Base-by-base conservation (phyloP, 2,888 invertebrate genomes). In the Agrotis puta region DNA sequence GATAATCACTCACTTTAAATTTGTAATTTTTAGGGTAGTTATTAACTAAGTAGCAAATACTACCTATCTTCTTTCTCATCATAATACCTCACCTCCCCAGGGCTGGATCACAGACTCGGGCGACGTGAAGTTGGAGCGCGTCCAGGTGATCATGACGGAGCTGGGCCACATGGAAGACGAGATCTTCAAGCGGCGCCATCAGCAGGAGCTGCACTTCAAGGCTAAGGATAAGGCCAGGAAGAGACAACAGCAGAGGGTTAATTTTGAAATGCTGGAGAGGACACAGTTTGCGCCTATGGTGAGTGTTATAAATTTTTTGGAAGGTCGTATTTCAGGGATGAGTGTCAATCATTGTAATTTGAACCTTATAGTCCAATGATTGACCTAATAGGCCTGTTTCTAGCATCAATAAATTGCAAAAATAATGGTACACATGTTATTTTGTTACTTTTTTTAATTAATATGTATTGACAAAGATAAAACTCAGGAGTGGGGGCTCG, bases 91-190 rank as follows among this genome's bases (percentile, higher is more conserved):
- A 3, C 9, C 18, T 33, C 90, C 20, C n/a, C 91, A 98, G 98
- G 99, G 99, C 22, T 99, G 98, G 96, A 96, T 99, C 79, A 99
- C 99, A 0, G 97, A 99, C 89, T 99, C 98, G 51, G 99, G 99
- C 0, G 98, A 98, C 85, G 99, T 99, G 16, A 98, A 99, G 91
- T 96, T 99, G 73, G 98, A 98, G 85, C 97, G 99, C 56, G 99
- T 99, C 11, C 99, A 99, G 94, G 96, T 99, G 84, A 99, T 99
- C 67, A 97, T 99, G 98, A 97, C 97, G 43, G 99, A 99, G 90
- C 96, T 99, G 61, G 99, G 99, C 0, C 97, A 98, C 90, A 98
- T 98, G 45, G 99, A 99, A 92, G 99, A 99, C 96, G 98, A 99
- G 95, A 99, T 99, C 90, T 99, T 99, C 94, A 98, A 98, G 91